Evolutionary conservation across 2,888 invertebrate species (phyloP).

Genomic region (Pegoplata infirma): DNA sequence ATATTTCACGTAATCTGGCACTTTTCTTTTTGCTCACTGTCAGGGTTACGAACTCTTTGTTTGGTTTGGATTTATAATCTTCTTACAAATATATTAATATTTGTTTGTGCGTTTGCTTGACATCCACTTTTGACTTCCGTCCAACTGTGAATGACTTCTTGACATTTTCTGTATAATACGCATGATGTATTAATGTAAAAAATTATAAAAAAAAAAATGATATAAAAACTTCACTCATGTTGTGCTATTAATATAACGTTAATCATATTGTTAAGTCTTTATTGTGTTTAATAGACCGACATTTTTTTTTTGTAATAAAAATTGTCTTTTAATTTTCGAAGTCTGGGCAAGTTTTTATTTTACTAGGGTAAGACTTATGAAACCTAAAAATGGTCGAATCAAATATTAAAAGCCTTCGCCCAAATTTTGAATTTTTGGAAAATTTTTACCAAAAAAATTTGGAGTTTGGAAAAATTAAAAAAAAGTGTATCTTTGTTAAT

Average conservation of each 20-base stretch:
- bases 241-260: neutral
- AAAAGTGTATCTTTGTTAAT: no score
- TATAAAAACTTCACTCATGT: neutral
- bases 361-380: no score
- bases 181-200: neutral
- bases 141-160: constrained; percentile 38
- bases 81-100: no score
- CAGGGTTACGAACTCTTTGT: neutral
- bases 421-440: no score
- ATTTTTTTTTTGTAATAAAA: no score
- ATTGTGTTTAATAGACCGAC: constrained; percentile 16
- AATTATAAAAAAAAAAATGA: neutral
- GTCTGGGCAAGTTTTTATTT: no score
- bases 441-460: no score
- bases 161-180: constrained; percentile 11
- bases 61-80: neutral
- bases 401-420: no score
- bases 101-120: neutral
- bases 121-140: constrained; percentile 13
- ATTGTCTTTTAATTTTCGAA: no score
- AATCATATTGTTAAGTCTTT: constrained; percentile 14
- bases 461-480: no score
- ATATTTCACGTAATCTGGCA: neutral
- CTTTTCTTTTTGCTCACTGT: no score
- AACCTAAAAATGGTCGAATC: no score